Base-by-base conservation (phyloP, 2,888 invertebrate species). In the Pinctada fucata region DNA sequence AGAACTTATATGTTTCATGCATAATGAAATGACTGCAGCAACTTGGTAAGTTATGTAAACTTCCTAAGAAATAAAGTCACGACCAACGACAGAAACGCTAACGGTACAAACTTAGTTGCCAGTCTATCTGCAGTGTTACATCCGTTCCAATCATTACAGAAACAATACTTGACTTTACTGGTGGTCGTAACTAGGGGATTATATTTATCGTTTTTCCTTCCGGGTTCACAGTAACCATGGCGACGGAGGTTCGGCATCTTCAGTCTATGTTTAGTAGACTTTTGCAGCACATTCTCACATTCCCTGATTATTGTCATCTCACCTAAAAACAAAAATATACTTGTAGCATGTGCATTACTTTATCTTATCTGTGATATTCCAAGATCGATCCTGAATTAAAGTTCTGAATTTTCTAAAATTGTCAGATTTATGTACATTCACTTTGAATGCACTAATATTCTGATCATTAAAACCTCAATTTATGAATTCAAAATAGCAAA, bases 71-170 rank as follows among this genome's bases (percentile, higher is more conserved):
- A 13, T 16, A 65, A 71, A 49, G 76, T 70, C 6, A 79, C 48
- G 16, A 69, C 50, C 4, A 70, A 3, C 2, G 74, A 71, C 5
- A 80, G 1, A 4, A 78, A 13, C 16, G 77, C 70, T 13, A 78
- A 16, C 13, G 78, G 68, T 13, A 72, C 52, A 8, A 75, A 8
- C 52, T 67, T 75, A 6, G 72, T 45, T 31, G 67, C 75, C 31
- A 81, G 16, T 50, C 68, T 65, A 48, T 69, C 64, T 3, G 88
- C 90, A 6, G 86, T 79, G 83, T 92, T 92, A 82, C 92, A 92
- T 13, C 92, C 92, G 76, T 92, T 91, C 88, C 88, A 91, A 78
- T 92, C 92, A 83, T 92, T 92, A 79, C 92, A 92, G 86, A 92
- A 92, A 78, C 92, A 92, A 84, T 92, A 92, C 16, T 84, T 79